phyloP scores from a whole-genome alignment of 2,888 invertebrate genomes.

The Subacronicta megacephala region DNA sequence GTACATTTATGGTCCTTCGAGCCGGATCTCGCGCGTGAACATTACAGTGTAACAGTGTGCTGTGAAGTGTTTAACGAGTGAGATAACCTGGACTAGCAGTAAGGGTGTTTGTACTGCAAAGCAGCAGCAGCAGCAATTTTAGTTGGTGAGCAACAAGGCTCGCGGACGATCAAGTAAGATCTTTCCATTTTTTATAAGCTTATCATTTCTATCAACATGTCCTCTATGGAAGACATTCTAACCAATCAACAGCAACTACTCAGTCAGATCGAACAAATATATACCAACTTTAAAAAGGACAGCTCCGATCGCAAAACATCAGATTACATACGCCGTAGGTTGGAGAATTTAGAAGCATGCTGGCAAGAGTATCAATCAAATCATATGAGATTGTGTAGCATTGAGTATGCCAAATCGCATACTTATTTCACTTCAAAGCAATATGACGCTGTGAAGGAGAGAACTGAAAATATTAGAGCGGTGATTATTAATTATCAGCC shows the following conservation, averaged over 20 bases:
- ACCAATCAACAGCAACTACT: conserved; percentile 3
- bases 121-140: too few species aligned
- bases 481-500: background rate
- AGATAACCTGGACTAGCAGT: too few species aligned
- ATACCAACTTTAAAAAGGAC: conserved; percentile 3
- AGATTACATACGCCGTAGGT: background rate
- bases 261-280: conserved; percentile 2
- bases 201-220: conserved; percentile 5
- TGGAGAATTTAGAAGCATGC: conserved; percentile 8
- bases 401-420: conserved; percentile 6
- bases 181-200: background rate
- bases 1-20: too few species aligned
- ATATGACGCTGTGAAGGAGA: background rate
- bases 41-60: too few species aligned
- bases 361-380: conserved; percentile 13
- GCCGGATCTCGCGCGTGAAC: too few species aligned
- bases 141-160: conserved; percentile 4
- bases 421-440: conserved; percentile 1
- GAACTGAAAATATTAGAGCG: background rate
- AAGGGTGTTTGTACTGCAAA: too few species aligned
- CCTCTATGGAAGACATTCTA: background rate
- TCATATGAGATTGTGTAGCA: conserved; percentile 5
- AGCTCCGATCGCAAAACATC: conserved; percentile 5
- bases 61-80: too few species aligned
- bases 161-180: background rate